Evolutionary conservation across 1,140 invertebrate species (phyloP), one percentile per base, ranked within the genome.

Genomic region (Druon quercuslanigerum): DNA sequence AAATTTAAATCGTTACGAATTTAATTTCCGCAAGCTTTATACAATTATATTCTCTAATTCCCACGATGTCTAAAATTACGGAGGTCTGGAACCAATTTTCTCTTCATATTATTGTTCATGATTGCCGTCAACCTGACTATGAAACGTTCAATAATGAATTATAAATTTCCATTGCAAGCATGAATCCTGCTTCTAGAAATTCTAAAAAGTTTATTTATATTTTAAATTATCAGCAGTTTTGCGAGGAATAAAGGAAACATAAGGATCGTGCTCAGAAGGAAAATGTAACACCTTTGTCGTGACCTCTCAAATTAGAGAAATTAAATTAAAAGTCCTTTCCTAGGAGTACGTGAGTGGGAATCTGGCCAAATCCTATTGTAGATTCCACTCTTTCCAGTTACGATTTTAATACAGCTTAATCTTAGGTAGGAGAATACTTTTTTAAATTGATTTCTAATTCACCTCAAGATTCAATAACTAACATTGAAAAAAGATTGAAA

Each of bases 261-360:
- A 46, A 60, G 25, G 16, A 33, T 33, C 20, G 20, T 60, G 57
- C 57, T 14, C 14, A 19, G 57, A 60, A 60, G 25, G 12, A 14
- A 16, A 60, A 60, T 40, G 20, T 33, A 16, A 11, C 33, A 11
- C 33, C 33, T 16, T 20, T 13, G 25, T 13, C 9, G 57, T 60
- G 57, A 60, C 57, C 57, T 33, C 33, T 60, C 20, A 60, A 60
- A 60, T 60, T 60, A 12, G 57, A 33, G 2, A 40, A 60, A 60
- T 60, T 60, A 60, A 60, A 60, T 60, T 40, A 60, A 60, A 40
- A 19, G 40, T 60, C 12, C 57, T 33, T 20, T 14, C 25, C 33
- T 60, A 60, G 0, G 40, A 46, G 40, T 60, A 60, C 57, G 57
- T 60, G 57, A 60, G 20, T 33, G 19, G 16, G 16, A 25, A 46